These are phyloP conservation scores for Rutilus rutilus DNA, from an alignment of 2,113 vertebrate genomes.

Conservation along the genomic window DNA sequence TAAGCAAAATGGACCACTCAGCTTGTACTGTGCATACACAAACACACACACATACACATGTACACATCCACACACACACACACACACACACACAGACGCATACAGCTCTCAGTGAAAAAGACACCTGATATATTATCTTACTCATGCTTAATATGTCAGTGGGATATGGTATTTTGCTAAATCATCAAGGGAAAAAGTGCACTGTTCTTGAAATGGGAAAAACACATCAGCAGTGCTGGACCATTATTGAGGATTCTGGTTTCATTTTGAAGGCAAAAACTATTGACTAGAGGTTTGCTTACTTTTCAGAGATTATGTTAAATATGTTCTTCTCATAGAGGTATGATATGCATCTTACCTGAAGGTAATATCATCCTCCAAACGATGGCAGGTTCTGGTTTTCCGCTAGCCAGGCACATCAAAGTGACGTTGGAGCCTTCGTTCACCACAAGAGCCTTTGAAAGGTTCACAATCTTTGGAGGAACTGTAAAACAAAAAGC, in stretches of 20 bases:
- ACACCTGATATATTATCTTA: not conserved
- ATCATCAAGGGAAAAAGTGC: constrained; percentile 45
- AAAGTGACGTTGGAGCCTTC: constrained; percentile 81
- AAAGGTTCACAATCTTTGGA: constrained; percentile 79
- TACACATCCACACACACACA: not conserved
- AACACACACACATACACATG: constrained; percentile 9
- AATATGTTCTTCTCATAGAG: not conserved
- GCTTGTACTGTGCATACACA: constrained; percentile 37
- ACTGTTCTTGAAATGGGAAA: not conserved
- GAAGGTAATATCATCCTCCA: constrained; percentile 75
- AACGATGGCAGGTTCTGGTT: constrained; percentile 78
- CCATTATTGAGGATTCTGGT: not conserved
- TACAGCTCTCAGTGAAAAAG: not conserved
- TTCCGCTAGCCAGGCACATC: constrained; percentile 78
- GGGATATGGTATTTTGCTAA: not conserved
- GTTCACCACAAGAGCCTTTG: constrained; percentile 75
- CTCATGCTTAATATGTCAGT: not conserved
- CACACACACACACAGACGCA: not conserved
- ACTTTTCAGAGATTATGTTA: not conserved
- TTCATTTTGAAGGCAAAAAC: not conserved
- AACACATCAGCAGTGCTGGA: constrained; percentile 7
- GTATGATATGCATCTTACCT: constrained; percentile 65
- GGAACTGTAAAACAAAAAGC: constrained; percentile 68
- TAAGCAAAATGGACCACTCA: constrained; percentile 47
- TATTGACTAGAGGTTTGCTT: constrained; percentile 6